Base-by-base conservation (phyloP, 2,888 invertebrate genomes). In the Phyto melanocephala region DNA sequence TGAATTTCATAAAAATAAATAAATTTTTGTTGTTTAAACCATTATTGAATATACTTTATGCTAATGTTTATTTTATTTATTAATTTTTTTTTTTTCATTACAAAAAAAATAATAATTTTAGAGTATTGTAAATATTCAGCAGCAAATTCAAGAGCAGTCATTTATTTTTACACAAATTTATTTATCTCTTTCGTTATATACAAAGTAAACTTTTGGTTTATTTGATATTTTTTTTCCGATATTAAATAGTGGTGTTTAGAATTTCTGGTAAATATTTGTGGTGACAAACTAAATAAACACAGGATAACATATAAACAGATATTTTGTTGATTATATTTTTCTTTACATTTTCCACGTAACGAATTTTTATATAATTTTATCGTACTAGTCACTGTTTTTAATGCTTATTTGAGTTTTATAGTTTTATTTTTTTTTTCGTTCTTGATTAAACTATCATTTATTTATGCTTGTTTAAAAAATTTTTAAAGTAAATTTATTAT, bases 271-370 rank as follows among this genome's bases (percentile, higher is more conserved):
- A 40, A 40, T 20, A 63, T 33, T 74, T 76, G 75, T 50, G 67
- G 60, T 35, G 47, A 60, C 15, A 35, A 68, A 68, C 33, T 37
- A 58, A 40, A 63, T 63, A 63, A 76, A 47, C 67, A 40, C 67
- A 20, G 67, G 47, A 58, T 28, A 42, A 35, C 50, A 28, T 33
- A 75, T 22, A 63, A 63, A 33, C 33, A n/a, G 54, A 33, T 20
- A 54, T 63, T 54, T 58, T 13, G 22, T 65, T 17, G 10, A 42
- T 63, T 33, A 35, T 35, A 20, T 40, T 37, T 33, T 17, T 33
- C 2, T 60, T 17, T 68, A 28, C 56, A 1, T 63, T 24, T 15
- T 13, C 7, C 4, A 40, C 1, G 15, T 11, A 33, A 15, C 2
- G 24, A 37, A 11, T 2, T 58, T 37, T 22, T 50, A 1, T 20